Evolutionary conservation across 64 coral and sea anemone genomes (phyloP), one percentile per base, ranked within the genome.

Genomic region (Montipora foliosa): DNA sequence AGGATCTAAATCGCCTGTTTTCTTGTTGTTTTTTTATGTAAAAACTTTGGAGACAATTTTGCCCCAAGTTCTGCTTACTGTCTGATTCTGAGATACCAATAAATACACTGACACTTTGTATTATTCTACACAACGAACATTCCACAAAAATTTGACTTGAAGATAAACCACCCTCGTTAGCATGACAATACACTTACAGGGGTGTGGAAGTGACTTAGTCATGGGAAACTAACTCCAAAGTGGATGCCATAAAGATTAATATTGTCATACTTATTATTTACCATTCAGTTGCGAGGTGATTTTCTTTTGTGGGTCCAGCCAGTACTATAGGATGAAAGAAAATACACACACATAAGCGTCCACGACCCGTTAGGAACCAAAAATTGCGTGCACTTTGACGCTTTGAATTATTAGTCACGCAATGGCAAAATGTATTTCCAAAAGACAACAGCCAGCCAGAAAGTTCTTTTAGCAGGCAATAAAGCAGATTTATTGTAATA

Each of bases 231-330:
- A 19, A 66, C 45, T 25, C 5, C 9, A 20, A n/a, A 11, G 22
- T 49, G 16, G 45, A 12, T 50, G 11, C 46, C 15, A 25, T 49
- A 7, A 37, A 49, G 44, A 50, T 71, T 13, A 4, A 11, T 25
- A 76, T 46, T 19, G 16, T 1, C 13, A 88, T 75, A 52, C 50
- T 80, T 51, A 44, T 21, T 25, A 7, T 12, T 17, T 90, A 93
- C 92, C 92, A 55, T 93, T 93, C 3, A 93, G 92, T n/a, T 93
- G 92, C 11, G 75, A 48, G 19, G 77, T 88, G 51, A 93, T 88
- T 50, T 88, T 87, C 78, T 93, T 93, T 49, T 82, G 83, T 6
- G 92, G 92, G 20, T 93, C 46, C 0, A 93, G n/a, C 92, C 92
- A 93, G 76, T 44, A 93, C 92, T 93, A 29, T 9, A n/a, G 47